These are phyloP conservation scores for Hydrolagus affinis DNA, from an alignment of 2,113 vertebrate genomes.

Conservation along the genomic window DNA sequence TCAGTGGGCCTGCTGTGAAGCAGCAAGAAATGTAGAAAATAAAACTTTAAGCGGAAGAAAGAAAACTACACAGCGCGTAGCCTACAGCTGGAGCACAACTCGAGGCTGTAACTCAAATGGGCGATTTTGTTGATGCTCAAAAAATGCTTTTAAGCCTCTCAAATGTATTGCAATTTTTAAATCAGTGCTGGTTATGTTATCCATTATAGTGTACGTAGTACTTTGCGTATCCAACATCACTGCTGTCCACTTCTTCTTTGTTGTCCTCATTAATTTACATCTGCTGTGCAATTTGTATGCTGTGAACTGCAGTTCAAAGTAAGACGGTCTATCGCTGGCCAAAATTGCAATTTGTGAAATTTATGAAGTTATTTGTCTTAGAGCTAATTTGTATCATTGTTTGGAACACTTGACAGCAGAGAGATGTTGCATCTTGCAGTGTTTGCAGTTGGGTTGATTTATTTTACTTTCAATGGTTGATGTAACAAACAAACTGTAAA, in stretches of 20 bases:
- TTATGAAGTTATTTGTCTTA: slow-evolving; percentile 18
- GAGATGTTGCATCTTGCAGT: not conserved
- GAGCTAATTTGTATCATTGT: not conserved
- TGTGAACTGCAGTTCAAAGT: not conserved
- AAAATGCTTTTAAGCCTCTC: not conserved
- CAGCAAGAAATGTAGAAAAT: slow-evolving; percentile 14
- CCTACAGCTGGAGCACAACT: slow-evolving; percentile 17
- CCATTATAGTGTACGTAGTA: not conserved
- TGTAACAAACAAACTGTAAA: not conserved
- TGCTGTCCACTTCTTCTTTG: slow-evolving; percentile 9
- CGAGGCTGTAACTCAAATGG: not conserved
- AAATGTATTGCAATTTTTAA: not conserved
- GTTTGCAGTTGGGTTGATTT: too few relatives aligned
- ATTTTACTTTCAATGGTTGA: not conserved
- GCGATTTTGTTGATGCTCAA: slow-evolving; percentile 8
- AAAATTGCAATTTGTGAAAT: not conserved
- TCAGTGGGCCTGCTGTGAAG: not conserved
- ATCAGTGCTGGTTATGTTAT: slow-evolving; percentile 4
- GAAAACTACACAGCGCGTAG: not conserved
- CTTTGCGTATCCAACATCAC: not conserved
- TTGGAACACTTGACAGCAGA: not conserved
- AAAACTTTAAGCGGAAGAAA: not conserved
- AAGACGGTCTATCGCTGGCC: not conserved
- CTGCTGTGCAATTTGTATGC: not conserved
- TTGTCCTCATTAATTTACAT: not conserved